phyloP scores from a whole-genome alignment of 2,113 vertebrate genomes.

The Pimephales promelas region DNA sequence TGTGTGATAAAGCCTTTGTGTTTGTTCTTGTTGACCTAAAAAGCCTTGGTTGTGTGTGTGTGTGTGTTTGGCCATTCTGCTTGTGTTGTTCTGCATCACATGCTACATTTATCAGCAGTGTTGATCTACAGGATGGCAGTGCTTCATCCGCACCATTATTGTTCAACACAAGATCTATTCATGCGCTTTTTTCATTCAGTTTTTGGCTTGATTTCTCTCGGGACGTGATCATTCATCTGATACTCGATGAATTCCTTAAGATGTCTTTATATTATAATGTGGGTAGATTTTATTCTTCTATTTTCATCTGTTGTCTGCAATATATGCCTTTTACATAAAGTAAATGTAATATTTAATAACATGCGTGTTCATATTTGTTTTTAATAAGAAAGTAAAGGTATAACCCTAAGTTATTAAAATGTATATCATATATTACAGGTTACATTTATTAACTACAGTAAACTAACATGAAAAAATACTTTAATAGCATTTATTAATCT shows the following conservation, averaged over 20 bases:
- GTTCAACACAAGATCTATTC: neutral
- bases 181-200: neutral
- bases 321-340: neutral
- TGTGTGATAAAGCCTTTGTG: neutral
- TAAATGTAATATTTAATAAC: too few species aligned
- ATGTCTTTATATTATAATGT: neutral
- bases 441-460: too few species aligned
- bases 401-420: too few species aligned
- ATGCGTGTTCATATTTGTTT: too few species aligned
- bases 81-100: neutral
- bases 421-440: too few species aligned
- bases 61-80: conserved; percentile 2
- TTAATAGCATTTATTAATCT: too few species aligned
- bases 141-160: neutral
- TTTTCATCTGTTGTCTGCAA: neutral
- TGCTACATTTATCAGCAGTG: neutral
- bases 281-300: neutral
- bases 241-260: neutral
- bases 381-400: too few species aligned
- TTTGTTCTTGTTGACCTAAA: neutral
- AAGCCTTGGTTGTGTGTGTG: neutral
- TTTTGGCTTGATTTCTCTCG: neutral
- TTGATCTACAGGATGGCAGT: neutral
- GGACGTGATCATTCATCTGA: neutral
- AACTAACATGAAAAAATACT: too few species aligned